A percentile compares a stretch with the other conserved stretches of the same genome.
These are phyloP conservation scores for Styela clava DNA, from an alignment of 23 tunicate species.

Conservation along the genomic window DNA sequence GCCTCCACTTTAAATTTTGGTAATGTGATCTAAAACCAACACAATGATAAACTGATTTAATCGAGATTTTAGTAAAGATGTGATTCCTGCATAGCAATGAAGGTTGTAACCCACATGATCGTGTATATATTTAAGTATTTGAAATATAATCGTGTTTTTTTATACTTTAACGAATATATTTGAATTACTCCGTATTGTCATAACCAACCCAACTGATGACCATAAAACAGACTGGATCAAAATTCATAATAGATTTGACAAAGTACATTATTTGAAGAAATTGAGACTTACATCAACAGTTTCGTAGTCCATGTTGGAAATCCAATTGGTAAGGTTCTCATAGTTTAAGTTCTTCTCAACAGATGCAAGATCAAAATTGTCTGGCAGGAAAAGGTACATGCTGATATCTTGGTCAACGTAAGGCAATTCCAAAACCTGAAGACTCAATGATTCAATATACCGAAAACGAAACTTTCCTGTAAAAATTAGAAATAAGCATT, in stretches of 20 bases:
- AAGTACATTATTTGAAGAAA: neutral
- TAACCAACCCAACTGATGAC: too few relatives aligned
- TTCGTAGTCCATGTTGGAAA: constrained; percentile 39
- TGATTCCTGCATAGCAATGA: too few relatives aligned
- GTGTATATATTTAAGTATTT: too few relatives aligned
- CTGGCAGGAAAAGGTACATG: constrained; percentile 70
- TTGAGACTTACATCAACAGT: constrained; percentile 79
- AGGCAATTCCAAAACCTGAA: constrained; percentile 69
- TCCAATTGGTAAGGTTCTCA: constrained; percentile 70
- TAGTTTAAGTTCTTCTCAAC: constrained; percentile 56
- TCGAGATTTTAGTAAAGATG: too few relatives aligned
- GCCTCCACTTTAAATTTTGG: constrained; percentile 78
- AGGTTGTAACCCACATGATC: too few relatives aligned
- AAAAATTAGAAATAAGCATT: too few relatives aligned
- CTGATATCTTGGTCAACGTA: constrained; percentile 76
- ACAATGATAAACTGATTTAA: too few relatives aligned
- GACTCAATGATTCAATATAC: constrained; percentile 52
- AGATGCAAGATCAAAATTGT: constrained; percentile 57
- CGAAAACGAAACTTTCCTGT: constrained; percentile 74
- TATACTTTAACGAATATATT: too few relatives aligned
- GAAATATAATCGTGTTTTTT: too few relatives aligned
- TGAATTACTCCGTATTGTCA: too few relatives aligned
- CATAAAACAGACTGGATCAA: too few relatives aligned
- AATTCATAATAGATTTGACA: too few relatives aligned
- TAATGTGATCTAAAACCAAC: constrained; percentile 40